Evolutionary conservation across 2,888 invertebrate species (phyloP).

Genomic region (Elysia crispata): DNA sequence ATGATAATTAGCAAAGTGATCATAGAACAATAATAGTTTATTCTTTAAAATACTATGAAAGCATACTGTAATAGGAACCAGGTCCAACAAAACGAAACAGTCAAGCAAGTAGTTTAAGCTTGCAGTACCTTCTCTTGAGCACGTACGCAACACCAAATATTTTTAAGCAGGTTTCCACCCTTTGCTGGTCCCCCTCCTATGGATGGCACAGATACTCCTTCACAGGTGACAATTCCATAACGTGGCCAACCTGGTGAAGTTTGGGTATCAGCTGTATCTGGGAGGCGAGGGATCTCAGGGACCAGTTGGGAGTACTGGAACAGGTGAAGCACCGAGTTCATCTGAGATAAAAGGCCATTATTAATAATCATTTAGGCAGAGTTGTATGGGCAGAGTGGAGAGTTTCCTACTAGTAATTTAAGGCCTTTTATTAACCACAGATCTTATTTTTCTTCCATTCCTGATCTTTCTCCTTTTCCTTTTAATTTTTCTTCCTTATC

Average conservation of each 20-base stretch:
- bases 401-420: too few relatives aligned
- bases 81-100: background rate
- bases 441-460: too few relatives aligned
- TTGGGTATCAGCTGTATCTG: constrained; percentile 47
- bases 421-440: too few relatives aligned
- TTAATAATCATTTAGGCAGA: too few relatives aligned
- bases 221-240: constrained; percentile 68
- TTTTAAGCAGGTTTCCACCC: constrained; percentile 56
- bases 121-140: constrained; percentile 61
- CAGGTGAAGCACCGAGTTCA: constrained; percentile 60
- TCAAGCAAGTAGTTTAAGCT: background rate
- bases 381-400: too few relatives aligned
- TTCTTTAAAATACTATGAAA: background rate
- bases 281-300: constrained; percentile 56
- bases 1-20: too few relatives aligned
- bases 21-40: background rate
- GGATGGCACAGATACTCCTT: constrained; percentile 59
- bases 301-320: constrained; percentile 56
- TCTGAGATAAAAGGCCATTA: constrained; percentile 54
- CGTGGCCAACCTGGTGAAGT: constrained; percentile 59
- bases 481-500: too few relatives aligned
- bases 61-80: background rate
- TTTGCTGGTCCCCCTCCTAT: constrained; percentile 17
- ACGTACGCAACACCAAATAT: constrained; percentile 64
- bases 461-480: too few relatives aligned